A percentile compares a stretch with the other conserved stretches of the same genome.
Conservation (phyloP, 2,888 invertebrate genomes). For the Aproaerema taeniolella region DNA sequence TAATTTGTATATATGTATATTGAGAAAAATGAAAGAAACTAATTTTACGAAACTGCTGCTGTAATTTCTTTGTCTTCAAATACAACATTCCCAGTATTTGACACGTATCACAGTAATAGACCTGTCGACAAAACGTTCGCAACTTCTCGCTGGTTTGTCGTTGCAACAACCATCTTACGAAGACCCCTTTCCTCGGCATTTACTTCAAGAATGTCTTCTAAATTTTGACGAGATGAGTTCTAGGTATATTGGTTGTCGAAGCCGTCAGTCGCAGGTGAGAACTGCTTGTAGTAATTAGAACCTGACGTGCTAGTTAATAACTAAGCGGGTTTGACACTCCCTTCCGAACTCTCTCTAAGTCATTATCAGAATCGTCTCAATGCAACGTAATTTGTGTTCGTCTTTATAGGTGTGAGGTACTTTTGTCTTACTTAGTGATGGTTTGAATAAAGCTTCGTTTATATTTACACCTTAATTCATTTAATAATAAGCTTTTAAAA, state of each 20-base stretch:
- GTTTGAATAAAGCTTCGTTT: no score
- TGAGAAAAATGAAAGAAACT: no score
- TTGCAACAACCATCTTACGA: slow-evolving; percentile 24
- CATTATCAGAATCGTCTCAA: slow-evolving; percentile 18
- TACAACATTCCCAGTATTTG: slow-evolving; percentile 22
- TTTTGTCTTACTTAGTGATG: no score
- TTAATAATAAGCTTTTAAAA: no score
- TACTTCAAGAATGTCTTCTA: background rate
- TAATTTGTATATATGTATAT: no score
- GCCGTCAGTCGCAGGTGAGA: slow-evolving; percentile 73
- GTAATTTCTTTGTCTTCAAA: no score
- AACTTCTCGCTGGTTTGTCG: slow-evolving; percentile 31
- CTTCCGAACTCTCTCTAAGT: slow-evolving; percentile 25
- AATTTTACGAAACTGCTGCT: no score
- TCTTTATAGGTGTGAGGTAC: no score
- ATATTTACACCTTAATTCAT: no score
- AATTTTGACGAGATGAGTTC: slow-evolving; percentile 17
- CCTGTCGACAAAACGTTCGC: slow-evolving; percentile 45
- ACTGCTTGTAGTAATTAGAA: slow-evolving; percentile 69
- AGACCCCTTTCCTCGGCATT: slow-evolving; percentile 24
- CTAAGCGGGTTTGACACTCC: slow-evolving; percentile 56
- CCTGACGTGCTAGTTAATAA: slow-evolving; percentile 64
- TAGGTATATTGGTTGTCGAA: slow-evolving; percentile 32
- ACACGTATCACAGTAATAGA: slow-evolving; percentile 46
- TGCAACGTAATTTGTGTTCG: no score